Base-by-base conservation (phyloP, 1,140 invertebrate genomes). In the Dolichoris vasculosae region DNA sequence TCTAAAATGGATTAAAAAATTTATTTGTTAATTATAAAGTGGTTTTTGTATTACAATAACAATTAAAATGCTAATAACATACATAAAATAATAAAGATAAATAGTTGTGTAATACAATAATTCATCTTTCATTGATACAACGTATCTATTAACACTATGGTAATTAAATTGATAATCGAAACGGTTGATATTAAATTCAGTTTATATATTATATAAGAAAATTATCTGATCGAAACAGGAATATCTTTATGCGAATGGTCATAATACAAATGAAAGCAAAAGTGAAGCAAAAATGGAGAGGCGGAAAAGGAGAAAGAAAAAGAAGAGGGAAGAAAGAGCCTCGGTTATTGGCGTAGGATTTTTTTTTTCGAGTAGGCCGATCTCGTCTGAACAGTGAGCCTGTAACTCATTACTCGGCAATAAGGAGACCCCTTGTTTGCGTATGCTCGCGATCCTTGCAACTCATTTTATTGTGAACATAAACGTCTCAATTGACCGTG, bases 401-500 rank as follows among this genome's bases (percentile, higher is more conserved):
- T 82, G 86, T 71, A 81, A 88, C 81, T 81, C 85, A 77, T 43
- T 83, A 88, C 88, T 84, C 82, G 64, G 83, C 87, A 89, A 89
- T 86, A 89, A 89, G 84, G 86, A 83, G 48, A 64, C 51, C 83
- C 84, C 87, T 89, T 89, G 87, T 89, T 81, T 86, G 84, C 88
- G 83, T 84, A 71, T 38, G 59, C 81, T 79, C 83, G 64, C 87
- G 82, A 85, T 87, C 48, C 77, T 43, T 75, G n/a, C 75, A 76
- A 76, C 46, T 67, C 55, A 80, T 80, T 80, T 86, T 80, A 78
- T 71, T 71, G 40, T 46, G 79, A 76, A 43, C 59, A 46, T 30
- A 63, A 86, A 89, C 86, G 84, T 89, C 87, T 88, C 88, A 88
- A 89, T 89, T 88, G 87, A 73, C 75, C 87, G 84, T 89, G 86